These are phyloP conservation scores for Periparus ater DNA, from an alignment of 2,797 vertebrate genomes.

Conservation along the genomic window DNA sequence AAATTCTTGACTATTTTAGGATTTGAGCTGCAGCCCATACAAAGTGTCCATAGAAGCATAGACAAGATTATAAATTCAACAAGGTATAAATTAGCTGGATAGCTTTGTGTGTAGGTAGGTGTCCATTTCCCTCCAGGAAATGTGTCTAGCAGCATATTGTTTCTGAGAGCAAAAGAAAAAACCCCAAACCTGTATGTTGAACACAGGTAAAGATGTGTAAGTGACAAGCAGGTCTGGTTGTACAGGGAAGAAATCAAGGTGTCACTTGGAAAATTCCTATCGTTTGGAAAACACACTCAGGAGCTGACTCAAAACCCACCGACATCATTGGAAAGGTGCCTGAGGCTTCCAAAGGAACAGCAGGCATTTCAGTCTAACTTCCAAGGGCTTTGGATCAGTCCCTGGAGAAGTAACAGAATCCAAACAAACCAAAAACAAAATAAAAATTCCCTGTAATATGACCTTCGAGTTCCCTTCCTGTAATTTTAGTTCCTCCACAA, in stretches of 20 bases:
- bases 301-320: neutral
- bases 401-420: conserved; percentile 10
- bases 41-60: conserved; percentile 77
- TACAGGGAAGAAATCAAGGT: conserved; percentile 32
- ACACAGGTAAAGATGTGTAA: conserved; percentile 37
- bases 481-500: neutral
- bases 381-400: neutral
- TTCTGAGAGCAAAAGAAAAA: conserved; percentile 16
- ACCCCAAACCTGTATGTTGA: conserved; percentile 31
- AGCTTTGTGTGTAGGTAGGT: conserved; percentile 68
- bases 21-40: conserved; percentile 75
- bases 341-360: neutral
- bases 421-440: neutral
- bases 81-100: conserved; percentile 68
- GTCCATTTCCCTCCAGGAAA: conserved; percentile 71
- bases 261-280: neutral
- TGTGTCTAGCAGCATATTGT: conserved; percentile 48
- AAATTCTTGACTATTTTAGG: conserved; percentile 73
- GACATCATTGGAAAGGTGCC: accelerated
- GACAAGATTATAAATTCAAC: conserved; percentile 72
- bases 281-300: neutral
- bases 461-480: neutral
- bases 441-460: conserved; percentile 15
- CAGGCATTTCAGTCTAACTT: neutral
- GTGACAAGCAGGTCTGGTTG: conserved; percentile 36